Base-by-base conservation (phyloP, 2,113 vertebrate species). In the Amphilophus citrinellus region DNA sequence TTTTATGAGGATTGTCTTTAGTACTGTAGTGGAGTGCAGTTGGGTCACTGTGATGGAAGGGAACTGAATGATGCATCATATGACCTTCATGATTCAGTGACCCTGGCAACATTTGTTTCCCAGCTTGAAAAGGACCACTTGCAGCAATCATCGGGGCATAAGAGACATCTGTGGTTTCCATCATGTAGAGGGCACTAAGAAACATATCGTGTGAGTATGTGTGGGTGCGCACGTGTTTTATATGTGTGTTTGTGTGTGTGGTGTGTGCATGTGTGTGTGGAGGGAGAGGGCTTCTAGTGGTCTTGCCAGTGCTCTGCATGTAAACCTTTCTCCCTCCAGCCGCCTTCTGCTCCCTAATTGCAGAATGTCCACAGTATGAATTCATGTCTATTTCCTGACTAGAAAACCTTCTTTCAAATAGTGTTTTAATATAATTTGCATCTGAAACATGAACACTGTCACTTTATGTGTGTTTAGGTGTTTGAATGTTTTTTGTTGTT, bases 81-180 rank as follows among this genome's bases (percentile, higher is more conserved):
- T 87, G 80, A 91, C 88, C 87, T 94, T 92, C 84, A 84, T 85
- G 88, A 88, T 71, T 90, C 77, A 88, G 61, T 87, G 66, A 83
- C 82, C 90, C 66, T 18, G 20, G 77, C 44, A 81, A 71, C 87
- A 82, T 91, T 91, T 87, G 86, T 83, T 86, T 88, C 87, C 65
- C 85, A 86, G 92, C 88, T 85, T 93, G 84, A 88, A 68, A 68
- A 79, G 47, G 50, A 77, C 76, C 66, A 77, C 63, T 83, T 73
- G 60, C 65, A 80, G 71, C 58, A 71, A 24, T 77, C 85, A 79
- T 61, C 61, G 56, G 84, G 77, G 77, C 65, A 83, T 17, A 37
- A n/a, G 47, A 84, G 84, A 84, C 88, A 87, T 90, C 77, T 82
- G 78, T 32, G 81, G 17, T 79, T 80, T 88, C 27, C 62, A 84